Percentiles rank a stretch among this genome's conserved stretches.
These are phyloP conservation scores for Eleutherodactylus coqui DNA, from an alignment of 2,797 vertebrate genomes.

Conservation along the genomic window DNA sequence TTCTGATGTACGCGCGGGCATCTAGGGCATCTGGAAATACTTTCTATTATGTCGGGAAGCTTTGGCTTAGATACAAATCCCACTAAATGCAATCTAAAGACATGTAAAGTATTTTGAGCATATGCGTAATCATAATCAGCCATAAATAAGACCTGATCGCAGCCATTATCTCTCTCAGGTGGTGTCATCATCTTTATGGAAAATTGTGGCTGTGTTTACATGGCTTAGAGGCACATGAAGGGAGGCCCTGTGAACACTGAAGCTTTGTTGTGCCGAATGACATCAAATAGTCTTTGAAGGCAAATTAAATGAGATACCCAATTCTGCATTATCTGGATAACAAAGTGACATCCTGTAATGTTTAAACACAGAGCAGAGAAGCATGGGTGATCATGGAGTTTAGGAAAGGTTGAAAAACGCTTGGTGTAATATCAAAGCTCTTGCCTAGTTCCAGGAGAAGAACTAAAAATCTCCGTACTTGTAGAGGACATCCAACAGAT, in stretches of 20 bases:
- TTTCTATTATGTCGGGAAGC: slow-evolving; percentile 26
- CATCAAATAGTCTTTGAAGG: slow-evolving; percentile 36
- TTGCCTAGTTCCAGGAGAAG: neutral
- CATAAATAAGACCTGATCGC: slow-evolving; percentile 46
- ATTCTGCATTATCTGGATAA: slow-evolving; percentile 19
- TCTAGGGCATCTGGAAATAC: slow-evolving; percentile 40
- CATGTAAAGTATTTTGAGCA: slow-evolving; percentile 38
- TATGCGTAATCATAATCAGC: slow-evolving; percentile 46
- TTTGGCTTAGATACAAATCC: slow-evolving; percentile 31
- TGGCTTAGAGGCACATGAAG: slow-evolving; percentile 32
- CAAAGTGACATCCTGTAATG: slow-evolving; percentile 9
- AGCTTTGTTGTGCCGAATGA: slow-evolving; percentile 18
- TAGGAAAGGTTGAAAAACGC: neutral
- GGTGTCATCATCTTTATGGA: slow-evolving; percentile 13
- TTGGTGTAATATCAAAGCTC: neutral
- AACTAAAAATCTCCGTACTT: too few species aligned
- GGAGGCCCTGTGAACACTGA: neutral
- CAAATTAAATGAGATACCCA: slow-evolving; percentile 16
- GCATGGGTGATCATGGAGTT: neutral
- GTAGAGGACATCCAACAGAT: too few species aligned
- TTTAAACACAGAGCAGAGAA: neutral
- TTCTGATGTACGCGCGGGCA: neutral
- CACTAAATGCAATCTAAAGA: slow-evolving; percentile 26
- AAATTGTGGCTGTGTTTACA: slow-evolving; percentile 16
- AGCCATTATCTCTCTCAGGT: slow-evolving; percentile 22